These are phyloP conservation scores for Hypanus sabinus DNA, from an alignment of 2,113 vertebrate species.

Conservation along the genomic window DNA sequence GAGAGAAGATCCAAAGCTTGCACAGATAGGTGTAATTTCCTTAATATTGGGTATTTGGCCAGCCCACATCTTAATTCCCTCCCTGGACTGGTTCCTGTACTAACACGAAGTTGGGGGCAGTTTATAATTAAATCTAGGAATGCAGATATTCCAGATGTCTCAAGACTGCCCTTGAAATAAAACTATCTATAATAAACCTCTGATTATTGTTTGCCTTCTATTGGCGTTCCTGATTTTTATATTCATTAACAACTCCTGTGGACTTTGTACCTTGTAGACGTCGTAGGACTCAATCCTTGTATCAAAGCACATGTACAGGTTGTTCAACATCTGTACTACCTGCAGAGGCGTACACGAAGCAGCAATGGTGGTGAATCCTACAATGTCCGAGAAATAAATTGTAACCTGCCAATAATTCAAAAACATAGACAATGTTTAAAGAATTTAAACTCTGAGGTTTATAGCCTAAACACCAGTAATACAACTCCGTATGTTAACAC, in stretches of 20 bases:
- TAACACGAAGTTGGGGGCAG: not conserved
- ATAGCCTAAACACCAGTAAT: not conserved
- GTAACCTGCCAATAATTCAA: slow-evolving; percentile 61
- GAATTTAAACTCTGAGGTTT: not conserved
- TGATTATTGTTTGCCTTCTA: not conserved
- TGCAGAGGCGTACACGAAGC: slow-evolving; percentile 77
- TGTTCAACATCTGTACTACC: slow-evolving; percentile 82
- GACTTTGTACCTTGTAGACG: slow-evolving; percentile 70
- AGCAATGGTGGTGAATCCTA: slow-evolving; percentile 77
- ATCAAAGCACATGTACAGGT: slow-evolving; percentile 77
- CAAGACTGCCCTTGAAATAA: not conserved
- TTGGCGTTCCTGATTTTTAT: not conserved
- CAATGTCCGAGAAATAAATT: slow-evolving; percentile 82
- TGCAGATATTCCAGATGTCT: not conserved
- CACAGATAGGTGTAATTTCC: too few relatives aligned
- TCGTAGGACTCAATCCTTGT: slow-evolving; percentile 76
- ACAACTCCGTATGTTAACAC: not conserved
- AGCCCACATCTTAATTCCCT: too few relatives aligned
- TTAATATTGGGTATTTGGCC: too few relatives aligned
- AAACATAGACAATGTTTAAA: not conserved
- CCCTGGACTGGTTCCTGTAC: too few relatives aligned
- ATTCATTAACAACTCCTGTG: not conserved
- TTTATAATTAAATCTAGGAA: not conserved
- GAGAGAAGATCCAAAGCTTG: too few relatives aligned
- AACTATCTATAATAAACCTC: not conserved